Evolutionary conservation across 1,140 invertebrate genomes (phyloP).

Genomic region (Drosophila pectinifera): DNA sequence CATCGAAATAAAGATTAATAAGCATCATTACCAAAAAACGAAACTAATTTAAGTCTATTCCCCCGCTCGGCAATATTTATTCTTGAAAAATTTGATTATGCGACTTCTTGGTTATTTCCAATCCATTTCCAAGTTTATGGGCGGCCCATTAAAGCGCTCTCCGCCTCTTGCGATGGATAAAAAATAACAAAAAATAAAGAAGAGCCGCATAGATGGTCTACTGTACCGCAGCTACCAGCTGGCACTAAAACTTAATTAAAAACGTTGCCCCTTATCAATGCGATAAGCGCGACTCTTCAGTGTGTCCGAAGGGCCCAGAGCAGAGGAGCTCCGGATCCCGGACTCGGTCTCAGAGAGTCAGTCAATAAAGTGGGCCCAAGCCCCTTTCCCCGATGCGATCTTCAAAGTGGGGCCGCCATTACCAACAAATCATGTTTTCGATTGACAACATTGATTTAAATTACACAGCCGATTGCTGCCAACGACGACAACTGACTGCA

Average conservation of each 20-base stretch:
- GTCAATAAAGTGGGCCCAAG: constrained; percentile 39
- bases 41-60: constrained; percentile 5
- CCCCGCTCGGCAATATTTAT: not conserved
- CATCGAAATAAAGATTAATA: not conserved
- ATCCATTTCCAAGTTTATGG: constrained; percentile 35
- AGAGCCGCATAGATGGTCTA: constrained; percentile 35
- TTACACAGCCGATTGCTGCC: constrained; percentile 81
- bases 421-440: constrained; percentile 85
- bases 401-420: constrained; percentile 82
- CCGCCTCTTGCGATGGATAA: constrained; percentile 42
- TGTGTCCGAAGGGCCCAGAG: constrained; percentile 33
- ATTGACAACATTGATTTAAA: constrained; percentile 85
- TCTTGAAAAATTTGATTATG: constrained; percentile 8
- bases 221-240: constrained; percentile 52
- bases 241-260: constrained; percentile 75
- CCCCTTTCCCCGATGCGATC: constrained; percentile 26
- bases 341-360: constrained; percentile 23
- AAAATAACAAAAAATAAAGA: constrained; percentile 7
- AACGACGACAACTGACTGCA: constrained; percentile 59
- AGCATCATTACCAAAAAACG: constrained; percentile 4
- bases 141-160: constrained; percentile 28
- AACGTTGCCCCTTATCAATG: constrained; percentile 72
- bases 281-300: constrained; percentile 63
- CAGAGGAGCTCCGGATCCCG: constrained; percentile 17
- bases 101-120: constrained; percentile 19